A percentile compares a stretch with the other conserved stretches of the same genome.
These are phyloP conservation scores for Botia almorhae DNA, from an alignment of 2,797 vertebrate species.

Conservation along the genomic window DNA sequence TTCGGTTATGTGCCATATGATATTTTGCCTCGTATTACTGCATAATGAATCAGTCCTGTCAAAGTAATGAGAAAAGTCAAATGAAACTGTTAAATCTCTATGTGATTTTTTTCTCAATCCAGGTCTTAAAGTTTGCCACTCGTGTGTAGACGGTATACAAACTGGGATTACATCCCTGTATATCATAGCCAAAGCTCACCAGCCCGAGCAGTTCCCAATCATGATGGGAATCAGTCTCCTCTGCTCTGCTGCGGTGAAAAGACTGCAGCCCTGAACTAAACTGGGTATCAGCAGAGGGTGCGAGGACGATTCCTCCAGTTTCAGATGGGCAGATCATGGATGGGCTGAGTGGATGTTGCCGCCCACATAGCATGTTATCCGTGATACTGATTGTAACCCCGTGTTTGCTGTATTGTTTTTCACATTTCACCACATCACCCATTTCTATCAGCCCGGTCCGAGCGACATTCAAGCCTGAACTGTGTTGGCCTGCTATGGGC, in stretches of 20 bases:
- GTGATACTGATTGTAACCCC: slow-evolving; percentile 79
- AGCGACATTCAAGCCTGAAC: slow-evolving; percentile 64
- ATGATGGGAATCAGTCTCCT: slow-evolving; percentile 27
- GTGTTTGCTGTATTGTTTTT: slow-evolving; percentile 81
- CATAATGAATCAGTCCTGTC: not conserved
- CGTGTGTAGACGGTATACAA: slow-evolving; percentile 82
- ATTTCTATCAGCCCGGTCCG: slow-evolving; percentile 76
- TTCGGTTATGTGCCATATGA: not conserved
- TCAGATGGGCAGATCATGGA: slow-evolving; percentile 81
- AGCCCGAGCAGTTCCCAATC: slow-evolving; percentile 87
- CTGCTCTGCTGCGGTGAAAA: not conserved
- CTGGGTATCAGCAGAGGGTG: slow-evolving; percentile 66
- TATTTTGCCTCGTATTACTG: not conserved
- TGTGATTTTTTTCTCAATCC: slow-evolving; percentile 88
- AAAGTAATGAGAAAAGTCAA: not conserved
- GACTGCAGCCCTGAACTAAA: not conserved
- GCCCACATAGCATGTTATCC: slow-evolving; percentile 86
- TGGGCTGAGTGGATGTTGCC: slow-evolving; percentile 69
- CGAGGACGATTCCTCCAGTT: slow-evolving; percentile 83
- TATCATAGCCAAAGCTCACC: slow-evolving; percentile 84
- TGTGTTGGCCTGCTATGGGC: slow-evolving; percentile 72
- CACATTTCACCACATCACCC: slow-evolving; percentile 81
- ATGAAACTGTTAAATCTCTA: slow-evolving; percentile 59
- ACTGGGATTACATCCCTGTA: slow-evolving; percentile 76
- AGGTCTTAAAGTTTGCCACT: slow-evolving; percentile 83